A percentile compares a stretch with the other conserved stretches of the same genome.
These are phyloP conservation scores for Hyaena hyaena DNA, from an alignment of 2,113 vertebrate species.

Conservation along the genomic window DNA sequence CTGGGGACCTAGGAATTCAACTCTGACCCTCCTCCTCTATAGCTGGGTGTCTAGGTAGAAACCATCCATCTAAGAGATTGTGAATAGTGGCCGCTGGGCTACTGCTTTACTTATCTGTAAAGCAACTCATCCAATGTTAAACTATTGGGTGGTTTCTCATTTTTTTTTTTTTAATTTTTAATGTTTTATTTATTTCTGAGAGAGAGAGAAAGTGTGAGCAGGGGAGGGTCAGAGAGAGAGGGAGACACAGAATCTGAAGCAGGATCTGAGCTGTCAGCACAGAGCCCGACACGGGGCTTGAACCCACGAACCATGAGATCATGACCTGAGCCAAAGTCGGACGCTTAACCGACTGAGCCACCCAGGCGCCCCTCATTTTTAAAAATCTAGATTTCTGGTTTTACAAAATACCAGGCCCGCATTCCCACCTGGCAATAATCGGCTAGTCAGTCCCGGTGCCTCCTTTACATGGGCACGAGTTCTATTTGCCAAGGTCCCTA, in stretches of 20 bases:
- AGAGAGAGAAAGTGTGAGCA: too few relatives aligned
- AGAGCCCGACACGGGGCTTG: too few relatives aligned
- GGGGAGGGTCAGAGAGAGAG: too few relatives aligned
- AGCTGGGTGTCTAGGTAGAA: background rate
- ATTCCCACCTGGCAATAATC: background rate
- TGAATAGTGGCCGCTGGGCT: background rate
- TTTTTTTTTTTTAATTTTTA: too few relatives aligned
- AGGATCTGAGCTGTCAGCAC: too few relatives aligned
- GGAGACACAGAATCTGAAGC: too few relatives aligned
- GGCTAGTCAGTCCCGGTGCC: too few relatives aligned
- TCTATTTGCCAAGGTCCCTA: background rate
- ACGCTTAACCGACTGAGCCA: too few relatives aligned
- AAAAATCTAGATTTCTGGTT: background rate
- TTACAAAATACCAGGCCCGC: background rate
- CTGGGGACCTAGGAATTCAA: background rate
- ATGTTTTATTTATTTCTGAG: too few relatives aligned
- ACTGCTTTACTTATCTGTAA: background rate
- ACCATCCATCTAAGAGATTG: background rate
- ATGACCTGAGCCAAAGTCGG: too few relatives aligned
- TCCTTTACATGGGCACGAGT: rapidly evolving
- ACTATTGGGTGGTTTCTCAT: background rate
- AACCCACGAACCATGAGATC: too few relatives aligned
- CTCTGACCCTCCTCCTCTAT: background rate
- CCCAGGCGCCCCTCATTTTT: too few relatives aligned
- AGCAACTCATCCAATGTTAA: background rate